phyloP scores from a whole-genome alignment of 2,113 vertebrate genomes.

The Cyanoderma ruficeps region DNA sequence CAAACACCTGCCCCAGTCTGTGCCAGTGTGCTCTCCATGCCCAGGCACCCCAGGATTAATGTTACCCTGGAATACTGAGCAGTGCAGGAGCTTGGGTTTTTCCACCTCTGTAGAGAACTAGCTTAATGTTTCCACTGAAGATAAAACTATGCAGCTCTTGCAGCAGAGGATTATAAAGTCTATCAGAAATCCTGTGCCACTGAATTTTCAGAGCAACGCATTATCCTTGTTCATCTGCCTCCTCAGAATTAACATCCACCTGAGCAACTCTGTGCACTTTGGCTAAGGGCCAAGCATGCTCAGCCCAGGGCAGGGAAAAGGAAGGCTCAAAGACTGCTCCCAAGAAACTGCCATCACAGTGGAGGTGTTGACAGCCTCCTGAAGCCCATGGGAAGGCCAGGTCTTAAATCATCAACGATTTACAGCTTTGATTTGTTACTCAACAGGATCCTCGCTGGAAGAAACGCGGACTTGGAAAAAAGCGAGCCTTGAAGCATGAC shows the following conservation, averaged over 20 bases:
- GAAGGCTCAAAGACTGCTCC: neutral
- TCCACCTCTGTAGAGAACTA: neutral
- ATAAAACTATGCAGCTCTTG: neutral
- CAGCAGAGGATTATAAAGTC: neutral
- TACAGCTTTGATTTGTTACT: neutral
- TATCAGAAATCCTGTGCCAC: neutral
- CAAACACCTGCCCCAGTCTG: neutral
- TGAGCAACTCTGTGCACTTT: neutral
- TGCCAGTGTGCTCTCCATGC: neutral
- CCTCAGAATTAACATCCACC: neutral
- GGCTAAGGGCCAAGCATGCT: neutral
- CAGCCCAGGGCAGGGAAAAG: neutral
- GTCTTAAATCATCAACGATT: neutral
- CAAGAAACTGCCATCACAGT: neutral
- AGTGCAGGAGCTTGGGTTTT: neutral
- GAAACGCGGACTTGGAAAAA: neutral
- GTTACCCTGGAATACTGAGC: neutral
- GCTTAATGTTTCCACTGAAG: neutral
- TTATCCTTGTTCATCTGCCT: neutral
- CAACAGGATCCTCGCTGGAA: neutral
- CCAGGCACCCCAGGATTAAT: neutral
- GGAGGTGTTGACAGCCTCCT: neutral
- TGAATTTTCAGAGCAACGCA: neutral
- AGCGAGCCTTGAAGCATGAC: neutral
- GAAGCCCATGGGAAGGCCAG: neutral